These are phyloP conservation scores for Drosophila rhopaloa DNA, from an alignment of 1,140 invertebrate genomes.

Conservation along the genomic window DNA sequence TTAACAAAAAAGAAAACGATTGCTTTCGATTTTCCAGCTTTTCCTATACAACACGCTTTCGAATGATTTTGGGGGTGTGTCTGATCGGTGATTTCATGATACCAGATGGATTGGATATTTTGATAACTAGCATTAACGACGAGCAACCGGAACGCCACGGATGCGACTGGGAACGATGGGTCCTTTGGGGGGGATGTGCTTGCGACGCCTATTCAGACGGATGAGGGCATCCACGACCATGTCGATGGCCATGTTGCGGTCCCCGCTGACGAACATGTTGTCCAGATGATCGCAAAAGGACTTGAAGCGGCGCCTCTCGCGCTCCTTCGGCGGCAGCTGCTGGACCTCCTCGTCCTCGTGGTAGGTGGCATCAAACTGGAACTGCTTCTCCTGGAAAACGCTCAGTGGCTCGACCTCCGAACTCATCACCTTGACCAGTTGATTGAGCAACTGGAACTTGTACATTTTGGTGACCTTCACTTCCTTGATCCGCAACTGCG, in stretches of 20 bases:
- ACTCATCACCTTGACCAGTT: conserved; percentile 23
- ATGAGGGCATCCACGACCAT: conserved; percentile 30
- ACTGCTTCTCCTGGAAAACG: conserved; percentile 33
- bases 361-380: conserved; percentile 35
- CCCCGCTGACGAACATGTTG: conserved; percentile 24
- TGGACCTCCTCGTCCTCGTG: conserved; percentile 9
- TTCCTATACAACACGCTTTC: neutral
- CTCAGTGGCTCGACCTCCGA: conserved; percentile 14
- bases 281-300: conserved; percentile 54
- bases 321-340: conserved; percentile 22
- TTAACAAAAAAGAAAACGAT: conserved; percentile 45
- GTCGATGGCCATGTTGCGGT: conserved; percentile 35
- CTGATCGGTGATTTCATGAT: too few species aligned
- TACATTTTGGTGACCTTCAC: conserved; percentile 2
- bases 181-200: neutral
- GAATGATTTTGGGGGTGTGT: conserved; percentile 1
- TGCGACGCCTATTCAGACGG: conserved; percentile 17
- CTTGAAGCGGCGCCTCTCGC: conserved; percentile 33
- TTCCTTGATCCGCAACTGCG: neutral
- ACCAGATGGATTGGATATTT: neutral
- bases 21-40: neutral
- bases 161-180: neutral
- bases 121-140: too few species aligned
- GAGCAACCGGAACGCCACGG: neutral
- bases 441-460: conserved; percentile 26